A percentile compares a stretch with the other conserved stretches of the same genome.
phyloP scores from a whole-genome alignment of 2,113 vertebrate genomes.

The Cranoglanis bouderius region DNA sequence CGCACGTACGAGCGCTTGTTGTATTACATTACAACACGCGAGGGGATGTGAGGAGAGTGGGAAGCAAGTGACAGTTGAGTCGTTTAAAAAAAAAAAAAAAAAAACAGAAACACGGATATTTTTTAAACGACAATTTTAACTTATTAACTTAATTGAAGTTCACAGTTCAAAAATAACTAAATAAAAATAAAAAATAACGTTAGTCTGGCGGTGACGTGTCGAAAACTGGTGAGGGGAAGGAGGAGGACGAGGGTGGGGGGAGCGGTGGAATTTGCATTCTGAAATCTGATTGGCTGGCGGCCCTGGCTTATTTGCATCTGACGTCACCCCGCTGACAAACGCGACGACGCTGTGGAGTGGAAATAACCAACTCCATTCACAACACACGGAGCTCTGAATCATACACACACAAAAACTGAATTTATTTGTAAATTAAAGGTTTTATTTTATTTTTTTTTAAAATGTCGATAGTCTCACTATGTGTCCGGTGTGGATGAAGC shows the following conservation, averaged over 20 bases:
- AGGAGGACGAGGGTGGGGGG: not conserved
- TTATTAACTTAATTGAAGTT: not conserved
- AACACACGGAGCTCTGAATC: not conserved
- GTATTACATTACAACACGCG: too few relatives aligned
- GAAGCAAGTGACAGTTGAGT: not conserved
- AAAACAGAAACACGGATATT: too few relatives aligned
- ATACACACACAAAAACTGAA: not conserved
- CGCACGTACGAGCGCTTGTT: not conserved
- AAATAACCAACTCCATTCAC: not conserved
- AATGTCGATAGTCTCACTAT: not conserved
- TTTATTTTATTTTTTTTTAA: too few relatives aligned
- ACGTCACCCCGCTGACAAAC: conserved; percentile 1
- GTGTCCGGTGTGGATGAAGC: too few relatives aligned
- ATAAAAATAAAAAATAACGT: not conserved
- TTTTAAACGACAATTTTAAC: not conserved
- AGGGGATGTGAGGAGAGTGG: not conserved
- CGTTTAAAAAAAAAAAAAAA: not conserved
- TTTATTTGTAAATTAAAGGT: not conserved
- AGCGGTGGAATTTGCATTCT: not conserved
- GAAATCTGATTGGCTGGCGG: not conserved
- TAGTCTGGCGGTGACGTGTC: not conserved
- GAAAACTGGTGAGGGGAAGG: not conserved
- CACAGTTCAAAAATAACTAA: not conserved
- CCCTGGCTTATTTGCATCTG: not conserved
- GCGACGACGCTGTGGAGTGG: not conserved